Base-by-base conservation (phyloP, 2,888 invertebrate genomes). In the Chrysina gloriosa region DNA sequence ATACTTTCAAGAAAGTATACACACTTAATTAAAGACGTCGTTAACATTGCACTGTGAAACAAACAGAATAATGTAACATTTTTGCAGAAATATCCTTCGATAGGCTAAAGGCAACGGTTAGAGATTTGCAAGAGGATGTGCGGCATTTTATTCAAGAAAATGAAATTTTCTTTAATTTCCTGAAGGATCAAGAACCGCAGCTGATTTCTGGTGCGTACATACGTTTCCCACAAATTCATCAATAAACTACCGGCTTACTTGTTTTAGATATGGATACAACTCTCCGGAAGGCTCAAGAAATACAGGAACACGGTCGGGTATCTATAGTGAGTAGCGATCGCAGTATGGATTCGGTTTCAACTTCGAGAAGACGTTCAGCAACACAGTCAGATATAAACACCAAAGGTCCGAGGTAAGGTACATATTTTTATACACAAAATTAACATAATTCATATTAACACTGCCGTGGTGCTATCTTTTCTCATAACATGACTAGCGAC, bases 141-240 rank as follows among this genome's bases (percentile, higher is more conserved):
- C 67, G 54, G 61, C 71, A 77, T 52, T 56, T 75, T 21, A 73
- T 73, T 14, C 45, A 75, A 25, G 78, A 78, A 72, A 78, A 78
- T 69, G 65, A 72, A 47, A 70, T 78, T 21, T 74, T 77, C 68
- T 70, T 73, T 52, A 67, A 72, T 48, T 76, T 77, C 68, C 63
- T 78, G 25, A 27, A 56, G 7, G 69, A 71, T 61, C 74, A 75
- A 67, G 77, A 77, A 19, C 74, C 76, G 1, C 23, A 68, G 16
- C 19, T 71, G 47, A 39, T 77, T 36, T 63, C 70, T 42, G 74
- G 47, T 61, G 5, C 42, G 42, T 21, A 23, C n/a, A 7, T 61
- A 25, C 29, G 25, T 14, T 63, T 47, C 0, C n/a, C 27, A 29
- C n/a, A 47, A 25, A 29, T 39, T 11, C 4, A 19, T 63, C 19